Base-by-base conservation (phyloP, 2,888 invertebrate genomes). In the Aspidapion aeneum region DNA sequence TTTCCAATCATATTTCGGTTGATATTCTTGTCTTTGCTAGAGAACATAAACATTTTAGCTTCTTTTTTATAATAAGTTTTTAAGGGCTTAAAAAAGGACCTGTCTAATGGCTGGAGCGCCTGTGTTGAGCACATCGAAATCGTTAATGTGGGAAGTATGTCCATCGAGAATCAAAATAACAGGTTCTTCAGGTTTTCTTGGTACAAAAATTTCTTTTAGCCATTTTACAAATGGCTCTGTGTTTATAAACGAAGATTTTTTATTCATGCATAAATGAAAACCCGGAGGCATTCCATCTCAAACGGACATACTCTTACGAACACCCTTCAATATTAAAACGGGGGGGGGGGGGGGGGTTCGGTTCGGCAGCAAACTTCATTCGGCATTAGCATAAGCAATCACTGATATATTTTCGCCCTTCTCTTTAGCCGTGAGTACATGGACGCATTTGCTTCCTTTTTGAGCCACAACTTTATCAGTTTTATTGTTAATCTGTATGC, bases 41-140 rank as follows among this genome's bases (percentile, higher is more conserved):
- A 12, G n/a, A 48, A 12, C 49, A 48, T 48, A 9, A 9, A 48
- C n/a, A n/a, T 48, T 48, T n/a, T 48, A 12, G 49, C 9, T n/a
- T 48, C 49, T 48, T 48, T 9, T n/a, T 9, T n/a, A 48, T 12
- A 48, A 48, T 48, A 48, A n/a, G 49, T n/a, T 48, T 48, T 48
- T 48, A n/a, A 3, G 12, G 59, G 59, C 3, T 49, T 35, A 63
- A 63, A 63, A 5, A 59, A 21, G 16, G 21, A 22, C 18, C 48
- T 22, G 59, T 74, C 71, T 12, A 74, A 63, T 2, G 74, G 73
- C 58, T 75, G 74, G 1, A 75, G 64, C 60, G 68, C 70, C 51
- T 74, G 72, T 0, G 71, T 71, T 2, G 73, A 72, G 56, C 73
- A 72, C 35, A 66, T 68, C 16, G 74, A 72, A n/a, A n/a, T n/a